Base-by-base conservation (phyloP, 2,113 vertebrate genomes). In the Ciconia stormi region DNA sequence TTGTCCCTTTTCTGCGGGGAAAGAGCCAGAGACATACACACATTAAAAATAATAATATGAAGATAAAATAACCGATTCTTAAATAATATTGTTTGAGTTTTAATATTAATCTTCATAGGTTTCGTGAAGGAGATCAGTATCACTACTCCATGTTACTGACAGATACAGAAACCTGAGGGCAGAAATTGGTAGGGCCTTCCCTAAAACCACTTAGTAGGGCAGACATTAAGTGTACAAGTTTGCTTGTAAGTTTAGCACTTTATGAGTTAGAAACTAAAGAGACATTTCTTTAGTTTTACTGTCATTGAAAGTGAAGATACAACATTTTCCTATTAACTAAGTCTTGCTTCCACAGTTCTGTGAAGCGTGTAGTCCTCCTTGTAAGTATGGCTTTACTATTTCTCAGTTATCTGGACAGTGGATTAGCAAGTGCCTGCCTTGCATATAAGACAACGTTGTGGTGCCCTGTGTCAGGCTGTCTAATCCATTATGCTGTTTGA, bases 151-250 rank as follows among this genome's bases (percentile, higher is more conserved):
- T 18, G 19, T 53, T 72, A 61, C 52, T 81, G 66, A 36, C 13
- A 77, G 62, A 50, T 30, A 21, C 0, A 5, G 42, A 59, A 89
- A 81, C 6, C 8, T 0, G 1, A 14, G 15, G 0, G 1, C 27
- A 78, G 38, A 26, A 74, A 67, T 34, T 13, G 3, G 17, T 34
- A 40, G 15, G 7, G 40, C 15, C 36, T 72, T 89, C 22, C 65
- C 46, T 49, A 52, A 85, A 82, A 56, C 32, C 0, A 0, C 50
- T 19, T 32, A 25, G 16, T 16, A 30, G 56, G 36, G 55, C 16
- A 82, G 61, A 52, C 30, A 9, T 44, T 58, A 70, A 81, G 18
- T 2, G 14, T 22, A 25, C 23, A 42, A 47, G 14, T 47, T 81
- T 49, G 40, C 46, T 44, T 50, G 5, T 53, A 42, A 86, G 11